phyloP scores from a whole-genome alignment of 2,113 vertebrate genomes.

The Pterophyllum scalare region DNA sequence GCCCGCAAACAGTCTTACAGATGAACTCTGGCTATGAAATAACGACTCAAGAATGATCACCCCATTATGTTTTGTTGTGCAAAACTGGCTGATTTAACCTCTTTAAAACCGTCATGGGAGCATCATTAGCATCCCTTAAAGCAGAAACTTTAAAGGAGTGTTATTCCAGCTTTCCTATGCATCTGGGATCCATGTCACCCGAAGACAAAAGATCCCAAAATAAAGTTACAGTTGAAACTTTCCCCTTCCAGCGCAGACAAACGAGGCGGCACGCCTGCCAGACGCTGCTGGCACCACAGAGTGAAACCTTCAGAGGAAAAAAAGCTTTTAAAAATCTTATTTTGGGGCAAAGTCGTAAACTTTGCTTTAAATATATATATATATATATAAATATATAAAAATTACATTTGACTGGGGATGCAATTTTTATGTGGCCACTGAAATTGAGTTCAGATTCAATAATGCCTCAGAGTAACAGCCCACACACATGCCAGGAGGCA shows the following conservation, averaged over 20 bases:
- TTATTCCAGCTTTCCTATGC: background rate
- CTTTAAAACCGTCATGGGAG: background rate
- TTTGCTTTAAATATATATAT: background rate
- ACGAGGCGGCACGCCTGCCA: background rate
- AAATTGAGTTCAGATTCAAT: background rate
- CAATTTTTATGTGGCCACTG: background rate
- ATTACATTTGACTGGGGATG: background rate
- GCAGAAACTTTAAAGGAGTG: background rate
- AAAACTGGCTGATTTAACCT: background rate
- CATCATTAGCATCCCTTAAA: background rate
- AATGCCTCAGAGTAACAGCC: background rate
- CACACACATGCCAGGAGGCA: background rate
- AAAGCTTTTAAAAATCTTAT: fast-evolving
- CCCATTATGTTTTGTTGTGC: background rate
- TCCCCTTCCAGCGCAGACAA: background rate
- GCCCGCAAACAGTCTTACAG: background rate
- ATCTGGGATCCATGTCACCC: background rate
- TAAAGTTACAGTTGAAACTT: background rate
- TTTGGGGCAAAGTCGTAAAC: background rate
- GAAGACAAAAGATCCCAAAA: background rate
- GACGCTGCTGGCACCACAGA: background rate
- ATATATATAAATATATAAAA: background rate
- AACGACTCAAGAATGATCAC: fast-evolving
- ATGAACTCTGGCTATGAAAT: background rate
- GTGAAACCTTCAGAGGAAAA: no score